A percentile compares a stretch with the other conserved stretches of the same genome.
These are phyloP conservation scores for Crypturellus tataupa DNA, from an alignment of 2,797 vertebrate genomes.

Conservation along the genomic window DNA sequence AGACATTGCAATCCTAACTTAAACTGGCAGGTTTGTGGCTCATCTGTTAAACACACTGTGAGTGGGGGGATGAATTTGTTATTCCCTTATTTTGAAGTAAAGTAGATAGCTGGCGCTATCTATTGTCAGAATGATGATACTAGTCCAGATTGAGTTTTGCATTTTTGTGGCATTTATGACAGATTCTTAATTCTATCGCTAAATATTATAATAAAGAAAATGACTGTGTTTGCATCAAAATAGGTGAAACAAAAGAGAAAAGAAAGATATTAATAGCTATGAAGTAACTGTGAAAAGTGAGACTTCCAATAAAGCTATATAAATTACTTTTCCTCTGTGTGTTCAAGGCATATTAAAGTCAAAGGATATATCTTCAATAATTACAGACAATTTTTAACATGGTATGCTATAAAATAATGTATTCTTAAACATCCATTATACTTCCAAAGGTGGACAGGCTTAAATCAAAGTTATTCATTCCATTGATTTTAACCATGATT, in stretches of 20 bases:
- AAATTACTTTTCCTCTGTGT: neutral
- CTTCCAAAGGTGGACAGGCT: neutral
- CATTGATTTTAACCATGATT: neutral
- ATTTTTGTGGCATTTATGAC: neutral
- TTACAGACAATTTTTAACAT: neutral
- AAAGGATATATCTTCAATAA: neutral
- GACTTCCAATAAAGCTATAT: neutral
- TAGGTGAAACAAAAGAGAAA: neutral
- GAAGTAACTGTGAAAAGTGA: neutral
- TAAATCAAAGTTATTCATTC: neutral
- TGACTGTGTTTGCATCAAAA: neutral
- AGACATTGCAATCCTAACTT: constrained; percentile 20
- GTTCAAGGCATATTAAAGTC: neutral
- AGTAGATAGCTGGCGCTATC: neutral
- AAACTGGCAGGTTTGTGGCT: constrained; percentile 14
- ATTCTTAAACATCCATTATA: neutral
- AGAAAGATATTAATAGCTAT: fast-evolving
- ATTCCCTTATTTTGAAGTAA: neutral
- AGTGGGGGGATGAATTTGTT: neutral
- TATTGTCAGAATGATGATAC: neutral
- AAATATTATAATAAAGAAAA: neutral
- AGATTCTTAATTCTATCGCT: neutral
- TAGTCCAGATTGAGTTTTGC: neutral
- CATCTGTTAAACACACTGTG: neutral
- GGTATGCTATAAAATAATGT: neutral